These are phyloP conservation scores for Caranx melampygus DNA, from an alignment of 2,113 vertebrate genomes.

Conservation along the genomic window DNA sequence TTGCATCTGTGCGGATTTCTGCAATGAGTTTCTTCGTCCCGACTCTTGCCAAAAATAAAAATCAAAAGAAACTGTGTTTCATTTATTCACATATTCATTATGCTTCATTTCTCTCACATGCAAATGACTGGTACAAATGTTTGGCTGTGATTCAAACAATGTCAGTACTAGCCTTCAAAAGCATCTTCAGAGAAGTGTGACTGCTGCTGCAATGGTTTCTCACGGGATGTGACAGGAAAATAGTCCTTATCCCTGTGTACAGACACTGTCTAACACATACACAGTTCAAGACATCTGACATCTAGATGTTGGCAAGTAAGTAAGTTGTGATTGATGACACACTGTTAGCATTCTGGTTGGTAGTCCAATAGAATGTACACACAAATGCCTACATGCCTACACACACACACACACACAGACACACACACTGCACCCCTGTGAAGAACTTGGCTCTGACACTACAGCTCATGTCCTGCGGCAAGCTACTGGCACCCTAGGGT, in stretches of 20 bases:
- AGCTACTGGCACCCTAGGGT: constrained; percentile 33
- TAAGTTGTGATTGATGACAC: too few relatives aligned
- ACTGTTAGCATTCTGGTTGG: too few relatives aligned
- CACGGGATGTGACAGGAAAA: constrained; percentile 16
- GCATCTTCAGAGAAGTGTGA: not conserved
- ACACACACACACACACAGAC: too few relatives aligned
- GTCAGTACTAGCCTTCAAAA: not conserved
- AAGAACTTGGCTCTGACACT: constrained; percentile 38
- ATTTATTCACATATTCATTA: not conserved
- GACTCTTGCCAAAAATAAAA: not conserved
- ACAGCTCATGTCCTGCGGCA: constrained; percentile 30
- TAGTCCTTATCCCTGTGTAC: not conserved
- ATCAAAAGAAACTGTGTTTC: not conserved
- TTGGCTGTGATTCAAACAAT: not conserved
- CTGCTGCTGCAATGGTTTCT: constrained; percentile 16
- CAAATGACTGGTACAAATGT: not conserved
- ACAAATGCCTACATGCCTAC: too few relatives aligned
- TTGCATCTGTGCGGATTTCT: not conserved
- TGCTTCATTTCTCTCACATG: not conserved
- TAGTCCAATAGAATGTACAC: too few relatives aligned
- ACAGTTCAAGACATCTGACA: constrained; percentile 1
- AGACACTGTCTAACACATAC: not conserved
- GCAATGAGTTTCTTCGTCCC: not conserved
- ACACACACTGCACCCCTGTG: constrained; percentile 6
- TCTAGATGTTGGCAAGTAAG: constrained; percentile 14